Evolutionary conservation across 1,140 invertebrate species (phyloP), one percentile per base, ranked within the genome.

Genomic region (Lasioglossum albipes): DNA sequence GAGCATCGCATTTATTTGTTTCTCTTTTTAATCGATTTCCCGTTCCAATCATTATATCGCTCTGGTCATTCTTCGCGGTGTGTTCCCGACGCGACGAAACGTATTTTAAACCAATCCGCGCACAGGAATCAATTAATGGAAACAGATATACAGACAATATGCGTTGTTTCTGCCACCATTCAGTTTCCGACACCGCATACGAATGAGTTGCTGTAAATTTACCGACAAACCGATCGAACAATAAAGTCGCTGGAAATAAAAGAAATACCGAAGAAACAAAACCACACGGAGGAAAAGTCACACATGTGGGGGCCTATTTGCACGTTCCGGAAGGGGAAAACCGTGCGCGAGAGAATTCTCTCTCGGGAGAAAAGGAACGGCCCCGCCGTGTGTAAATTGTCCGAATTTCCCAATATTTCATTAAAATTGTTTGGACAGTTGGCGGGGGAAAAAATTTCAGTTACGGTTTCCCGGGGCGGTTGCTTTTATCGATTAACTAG

Each of bases 381-480:
- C 0, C 20, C 42, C 9, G 42, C 59, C n/a, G 57, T 22, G 31
- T 20, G 6, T n/a, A 54, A 84, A 70, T 31, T 61, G 20, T 42
- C n/a, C 20, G 61, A 66, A 57, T 66, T 66, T 70, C 54, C 67
- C 72, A 52, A 75, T 64, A 75, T 84, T 84, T 81, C 77, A 73
- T 84, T 59, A 80, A 84, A 84, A 84, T 84, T 81, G 84, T 84
- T 81, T 74, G 61, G 36, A 64, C 64, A 59, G 52, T 7, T 22
- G 22, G 31, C 31, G 31, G 10, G 45, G 45, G 52, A 66, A 82
- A 59, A 76, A 57, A 54, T 57, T 36, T 82, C 72, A 31, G 59
- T 49, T 57, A 49, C 61, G 66, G 41, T 42, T n/a, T 61, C 13
- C 20, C 9, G 16, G 9, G 16, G 20, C 7, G 20, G 59, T 54